Evolutionary conservation across 2,888 invertebrate species (phyloP).

Genomic region (Steinernema scapterisci): DNA sequence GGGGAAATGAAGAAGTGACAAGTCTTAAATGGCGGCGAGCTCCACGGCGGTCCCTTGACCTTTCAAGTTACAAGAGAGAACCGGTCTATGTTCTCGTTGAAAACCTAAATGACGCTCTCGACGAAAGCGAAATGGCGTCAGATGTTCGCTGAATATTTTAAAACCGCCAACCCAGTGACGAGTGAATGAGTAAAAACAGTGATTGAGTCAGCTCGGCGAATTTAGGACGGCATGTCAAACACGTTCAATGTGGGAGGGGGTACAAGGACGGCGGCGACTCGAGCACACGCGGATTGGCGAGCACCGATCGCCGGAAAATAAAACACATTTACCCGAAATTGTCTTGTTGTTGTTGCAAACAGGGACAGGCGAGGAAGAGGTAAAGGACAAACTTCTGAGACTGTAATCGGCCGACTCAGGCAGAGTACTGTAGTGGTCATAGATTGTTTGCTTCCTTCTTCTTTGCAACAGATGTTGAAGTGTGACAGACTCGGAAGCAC

Average conservation of each 20-base stretch:
- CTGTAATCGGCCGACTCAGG: no score
- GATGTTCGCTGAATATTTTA: neutral
- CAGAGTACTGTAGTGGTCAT: no score
- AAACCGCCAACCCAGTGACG: neutral
- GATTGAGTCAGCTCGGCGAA: neutral
- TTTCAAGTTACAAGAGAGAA: neutral
- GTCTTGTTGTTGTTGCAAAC: constrained; percentile 6
- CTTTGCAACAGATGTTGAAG: no score
- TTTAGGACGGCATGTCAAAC: no score
- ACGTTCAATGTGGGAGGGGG: neutral
- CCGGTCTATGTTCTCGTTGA: neutral
- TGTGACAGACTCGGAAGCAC: no score
- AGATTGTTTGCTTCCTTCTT: no score
- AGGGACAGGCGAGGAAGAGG: neutral
- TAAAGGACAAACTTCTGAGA: no score
- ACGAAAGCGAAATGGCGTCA: neutral
- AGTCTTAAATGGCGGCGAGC: neutral
- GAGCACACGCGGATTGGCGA: no score
- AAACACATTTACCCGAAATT: neutral
- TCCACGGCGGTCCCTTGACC: neutral
- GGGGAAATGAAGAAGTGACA: neutral
- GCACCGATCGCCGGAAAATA: neutral
- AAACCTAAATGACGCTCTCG: neutral
- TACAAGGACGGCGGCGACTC: neutral
- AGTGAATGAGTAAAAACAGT: neutral